These are phyloP conservation scores for Vimba vimba DNA, from an alignment of 2,113 vertebrate genomes.

Conservation along the genomic window DNA sequence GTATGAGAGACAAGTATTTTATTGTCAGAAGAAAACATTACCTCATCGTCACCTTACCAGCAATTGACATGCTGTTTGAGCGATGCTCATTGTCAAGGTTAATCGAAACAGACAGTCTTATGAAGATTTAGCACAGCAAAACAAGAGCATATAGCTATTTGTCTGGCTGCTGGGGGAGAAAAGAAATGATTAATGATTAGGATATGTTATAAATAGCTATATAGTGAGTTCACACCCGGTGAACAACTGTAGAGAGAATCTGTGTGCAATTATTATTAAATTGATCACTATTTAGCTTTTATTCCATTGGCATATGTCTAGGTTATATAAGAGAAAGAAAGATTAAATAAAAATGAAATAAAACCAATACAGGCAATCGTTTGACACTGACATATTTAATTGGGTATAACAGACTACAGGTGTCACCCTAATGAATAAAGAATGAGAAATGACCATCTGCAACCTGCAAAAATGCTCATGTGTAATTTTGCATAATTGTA, in stretches of 20 bases:
- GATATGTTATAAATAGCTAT: background rate
- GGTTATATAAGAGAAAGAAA: background rate
- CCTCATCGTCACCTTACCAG: constrained; percentile 20
- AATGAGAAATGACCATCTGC: background rate
- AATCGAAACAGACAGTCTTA: constrained; percentile 23
- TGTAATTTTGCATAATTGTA: background rate
- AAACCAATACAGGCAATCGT: constrained; percentile 21
- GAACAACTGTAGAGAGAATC: background rate
- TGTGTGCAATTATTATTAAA: background rate
- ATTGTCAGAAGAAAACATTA: constrained; percentile 33
- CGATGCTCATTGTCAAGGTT: constrained; percentile 37
- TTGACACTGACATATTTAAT: constrained; percentile 45
- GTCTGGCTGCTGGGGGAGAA: background rate
- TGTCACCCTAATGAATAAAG: constrained; percentile 11
- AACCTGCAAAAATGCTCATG: background rate
- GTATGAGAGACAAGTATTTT: constrained; percentile 32
- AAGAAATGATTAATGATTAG: constrained; percentile 1
- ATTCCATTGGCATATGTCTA: background rate
- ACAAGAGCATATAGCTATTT: background rate
- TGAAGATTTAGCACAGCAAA: constrained; percentile 26
- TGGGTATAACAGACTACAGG: constrained; percentile 38
- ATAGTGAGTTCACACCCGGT: background rate
- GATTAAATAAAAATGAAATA: background rate
- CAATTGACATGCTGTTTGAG: constrained; percentile 20
- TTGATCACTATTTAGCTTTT: background rate